Base-by-base conservation (phyloP, 2,797 vertebrate genomes). In the Balearica regulorum region DNA sequence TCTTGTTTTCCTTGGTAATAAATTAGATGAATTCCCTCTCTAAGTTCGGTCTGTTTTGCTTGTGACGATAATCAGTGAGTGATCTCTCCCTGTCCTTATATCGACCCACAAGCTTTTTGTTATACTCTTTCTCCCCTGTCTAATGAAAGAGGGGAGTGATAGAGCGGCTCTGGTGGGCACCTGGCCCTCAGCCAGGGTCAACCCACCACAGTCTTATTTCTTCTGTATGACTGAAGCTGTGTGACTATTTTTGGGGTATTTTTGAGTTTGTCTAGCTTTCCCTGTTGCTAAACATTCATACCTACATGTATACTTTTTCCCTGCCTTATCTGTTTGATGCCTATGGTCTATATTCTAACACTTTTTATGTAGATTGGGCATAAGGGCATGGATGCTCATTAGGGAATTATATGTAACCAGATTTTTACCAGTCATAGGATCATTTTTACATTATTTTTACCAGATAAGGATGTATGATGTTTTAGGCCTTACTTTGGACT, bases 301-400 rank as follows among this genome's bases (percentile, higher is more conserved):
- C 12, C 12, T 60, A 5, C 2, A 4, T 16, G 6, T 71, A 3
- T 60, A 2, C 4, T 64, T 76, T 81, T 57, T 3, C 10, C 19
- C 10, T 60, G 33, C 69, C 14, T 43, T 53, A 54, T 5, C 16
- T 71, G 13, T 85, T 85, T 68, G 25, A n/a, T 83, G 39, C 11
- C 44, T 62, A 10, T 25, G 24, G 25, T 61, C 28, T 53, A 0
- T 55, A 20, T 26, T 55, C 3, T 35, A 65, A 57, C 6, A 3
- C 21, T 31, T 66, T 24, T 18, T 3, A 0, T 48, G 35, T 75
- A 51, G 65, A 14, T n/a, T 43, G 21, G 51, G 11, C 1, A 0
- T 83, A 78, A 44, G 39, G 20, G 21, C 16, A 9, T 60, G 41
- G 48, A 29, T 76, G 48, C 22, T 83, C 3, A 5, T 64, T 43